Conservation (phyloP, 2,797 vertebrate genomes). For the Pempheris klunzingeri region DNA sequence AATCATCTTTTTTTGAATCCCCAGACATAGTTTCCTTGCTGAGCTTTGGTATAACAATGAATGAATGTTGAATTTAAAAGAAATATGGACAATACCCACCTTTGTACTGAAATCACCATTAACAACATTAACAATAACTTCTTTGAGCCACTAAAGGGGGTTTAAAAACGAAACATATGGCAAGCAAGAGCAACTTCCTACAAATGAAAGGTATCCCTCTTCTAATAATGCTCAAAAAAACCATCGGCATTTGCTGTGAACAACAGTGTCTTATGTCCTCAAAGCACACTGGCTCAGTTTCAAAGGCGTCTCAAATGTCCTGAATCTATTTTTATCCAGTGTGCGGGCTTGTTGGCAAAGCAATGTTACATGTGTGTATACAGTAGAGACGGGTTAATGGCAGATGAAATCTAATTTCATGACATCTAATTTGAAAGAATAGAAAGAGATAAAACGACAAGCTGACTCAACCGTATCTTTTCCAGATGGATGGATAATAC, state of each 20-base stretch:
- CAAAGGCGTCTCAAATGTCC: conserved; percentile 44
- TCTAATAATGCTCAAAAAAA: background rate
- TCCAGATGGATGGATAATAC: background rate
- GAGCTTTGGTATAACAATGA: background rate
- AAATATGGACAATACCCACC: too few relatives aligned
- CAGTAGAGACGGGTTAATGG: background rate
- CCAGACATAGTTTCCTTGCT: background rate
- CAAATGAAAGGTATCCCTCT: background rate
- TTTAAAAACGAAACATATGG: background rate
- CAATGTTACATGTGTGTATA: background rate
- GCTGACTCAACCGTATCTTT: background rate
- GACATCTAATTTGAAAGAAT: background rate
- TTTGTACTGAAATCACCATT: background rate
- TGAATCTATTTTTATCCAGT: conserved; percentile 46
- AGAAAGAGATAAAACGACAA: background rate
- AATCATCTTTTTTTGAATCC: background rate
- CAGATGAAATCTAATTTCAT: background rate
- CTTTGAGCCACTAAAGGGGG: background rate
- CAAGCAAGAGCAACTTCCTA: background rate
- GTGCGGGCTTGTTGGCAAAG: background rate
- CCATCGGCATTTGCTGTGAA: background rate
- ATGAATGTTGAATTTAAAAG: too few relatives aligned
- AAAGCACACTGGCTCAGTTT: conserved; percentile 22
- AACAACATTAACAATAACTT: background rate
- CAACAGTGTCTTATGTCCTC: background rate